Evolutionary conservation across 2,888 invertebrate species (phyloP).

Genomic region (Leucophora obtusa): DNA sequence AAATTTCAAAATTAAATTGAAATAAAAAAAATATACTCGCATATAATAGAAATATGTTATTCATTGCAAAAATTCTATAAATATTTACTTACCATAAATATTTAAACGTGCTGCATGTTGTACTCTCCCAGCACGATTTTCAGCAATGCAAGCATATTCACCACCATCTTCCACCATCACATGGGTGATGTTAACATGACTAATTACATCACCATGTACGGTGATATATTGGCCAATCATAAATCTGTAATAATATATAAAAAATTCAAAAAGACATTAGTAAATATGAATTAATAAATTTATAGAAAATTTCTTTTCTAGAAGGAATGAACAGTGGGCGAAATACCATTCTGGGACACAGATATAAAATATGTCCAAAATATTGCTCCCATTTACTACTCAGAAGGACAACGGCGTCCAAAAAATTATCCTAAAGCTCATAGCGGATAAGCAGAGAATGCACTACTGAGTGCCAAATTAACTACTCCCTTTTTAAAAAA

Average conservation of each 20-base stretch:
- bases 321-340: too few relatives aligned
- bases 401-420: too few relatives aligned
- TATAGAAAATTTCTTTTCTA: too few relatives aligned
- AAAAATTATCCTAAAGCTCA: too few relatives aligned
- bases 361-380: too few relatives aligned
- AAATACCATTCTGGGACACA: too few relatives aligned
- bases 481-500: too few relatives aligned
- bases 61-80: not conserved
- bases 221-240: conserved; percentile 88
- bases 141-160: conserved; percentile 87
- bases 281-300: not conserved
- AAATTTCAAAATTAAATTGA: not conserved
- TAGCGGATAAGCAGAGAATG: too few relatives aligned
- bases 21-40: too few relatives aligned
- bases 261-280: not conserved
- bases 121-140: conserved; percentile 86
- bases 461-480: too few relatives aligned
- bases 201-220: conserved; percentile 89
- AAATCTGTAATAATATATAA: conserved; percentile 80
- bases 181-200: conserved; percentile 89
- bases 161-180: conserved; percentile 90
- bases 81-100: conserved; percentile 84
- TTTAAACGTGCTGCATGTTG: conserved; percentile 87
- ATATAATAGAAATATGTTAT: not conserved
- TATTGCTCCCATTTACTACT: too few relatives aligned